Evolutionary conservation across 2,888 invertebrate species (phyloP).

Genomic region (Tortrix viridana): DNA sequence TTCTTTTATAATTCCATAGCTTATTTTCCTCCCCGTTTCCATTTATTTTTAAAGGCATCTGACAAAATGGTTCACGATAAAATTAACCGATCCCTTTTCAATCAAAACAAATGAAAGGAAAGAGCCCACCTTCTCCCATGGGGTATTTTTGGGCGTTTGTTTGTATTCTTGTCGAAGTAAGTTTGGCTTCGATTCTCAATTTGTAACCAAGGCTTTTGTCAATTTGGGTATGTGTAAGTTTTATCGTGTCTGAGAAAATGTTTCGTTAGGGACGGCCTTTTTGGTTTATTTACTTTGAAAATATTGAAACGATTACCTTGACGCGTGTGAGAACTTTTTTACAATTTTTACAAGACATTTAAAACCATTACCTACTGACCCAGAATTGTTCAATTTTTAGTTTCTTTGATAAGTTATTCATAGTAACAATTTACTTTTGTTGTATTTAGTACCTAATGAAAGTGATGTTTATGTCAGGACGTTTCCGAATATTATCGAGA

Average conservation of each 20-base stretch:
- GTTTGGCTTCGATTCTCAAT: conserved; percentile 19
- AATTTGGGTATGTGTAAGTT: background rate
- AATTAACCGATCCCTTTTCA: conserved; percentile 37
- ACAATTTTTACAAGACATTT: no score
- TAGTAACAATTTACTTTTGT: no score
- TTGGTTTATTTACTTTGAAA: no score
- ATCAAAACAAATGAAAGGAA: conserved; percentile 37
- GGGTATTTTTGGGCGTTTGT: conserved; percentile 23
- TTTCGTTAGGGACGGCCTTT: background rate
- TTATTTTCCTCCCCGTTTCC: conserved; percentile 31
- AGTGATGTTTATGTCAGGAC: no score
- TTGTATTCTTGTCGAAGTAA: conserved; percentile 8
- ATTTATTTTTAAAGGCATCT: conserved; percentile 31
- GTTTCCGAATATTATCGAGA: no score
- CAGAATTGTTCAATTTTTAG: no score
- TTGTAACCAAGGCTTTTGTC: background rate
- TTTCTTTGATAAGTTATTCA: no score
- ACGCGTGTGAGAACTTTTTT: no score
- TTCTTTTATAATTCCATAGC: conserved; percentile 19
- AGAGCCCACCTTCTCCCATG: conserved; percentile 11
- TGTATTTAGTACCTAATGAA: no score
- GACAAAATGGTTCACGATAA: conserved; percentile 37
- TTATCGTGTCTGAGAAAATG: background rate
- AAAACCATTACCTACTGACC: no score
- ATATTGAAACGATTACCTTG: no score